Evolutionary conservation across 2,888 invertebrate species (phyloP), one percentile per base, ranked within the genome.

Genomic region (Megamerina dolium): DNA sequence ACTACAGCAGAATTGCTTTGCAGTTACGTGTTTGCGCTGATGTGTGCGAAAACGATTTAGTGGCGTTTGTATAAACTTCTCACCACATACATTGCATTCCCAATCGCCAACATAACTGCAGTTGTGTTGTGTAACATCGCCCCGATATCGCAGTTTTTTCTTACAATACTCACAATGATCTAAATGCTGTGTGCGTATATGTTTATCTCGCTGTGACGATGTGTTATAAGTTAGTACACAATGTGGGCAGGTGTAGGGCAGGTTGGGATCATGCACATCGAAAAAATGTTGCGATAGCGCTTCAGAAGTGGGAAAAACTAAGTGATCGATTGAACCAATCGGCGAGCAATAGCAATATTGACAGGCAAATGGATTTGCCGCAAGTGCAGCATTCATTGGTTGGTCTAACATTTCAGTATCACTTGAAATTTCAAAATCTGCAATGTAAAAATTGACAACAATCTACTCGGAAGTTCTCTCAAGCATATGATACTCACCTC

Each of bases 211-310:
- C 10, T 40, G 23, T 13, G 42, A 35, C 17, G 45, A 36, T 3
- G 48, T 48, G 20, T 41, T 51, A 20, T 45, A 51, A 8, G 48
- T 49, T 26, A 48, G 48, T 20, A 43, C 21, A 21, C 56, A 56
- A 12, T 53, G 41, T 3, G 54, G 53, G 23, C 56, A 56, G 19
- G 49, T 55, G 36, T 56, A 56, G 6, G 54, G 56, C 4, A 43
- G 48, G 37, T 53, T 56, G 1, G 56, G 56, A 44, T 56, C 54
- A 20, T 56, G 56, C 13, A 45, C 49, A 37, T 54, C 56, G 23
- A 56, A 56, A 30, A 54, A 56, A 45, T 56, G 56, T 41, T 56
- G 54, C 6, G 56, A 53, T 5, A 56, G 44, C 9, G 43, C 48
- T 36, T 56, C 54, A 18, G 49, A 48, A 36, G 49, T 38, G 4